phyloP scores from a whole-genome alignment of 2,888 invertebrate genomes.

The Uloborus plumipes region DNA sequence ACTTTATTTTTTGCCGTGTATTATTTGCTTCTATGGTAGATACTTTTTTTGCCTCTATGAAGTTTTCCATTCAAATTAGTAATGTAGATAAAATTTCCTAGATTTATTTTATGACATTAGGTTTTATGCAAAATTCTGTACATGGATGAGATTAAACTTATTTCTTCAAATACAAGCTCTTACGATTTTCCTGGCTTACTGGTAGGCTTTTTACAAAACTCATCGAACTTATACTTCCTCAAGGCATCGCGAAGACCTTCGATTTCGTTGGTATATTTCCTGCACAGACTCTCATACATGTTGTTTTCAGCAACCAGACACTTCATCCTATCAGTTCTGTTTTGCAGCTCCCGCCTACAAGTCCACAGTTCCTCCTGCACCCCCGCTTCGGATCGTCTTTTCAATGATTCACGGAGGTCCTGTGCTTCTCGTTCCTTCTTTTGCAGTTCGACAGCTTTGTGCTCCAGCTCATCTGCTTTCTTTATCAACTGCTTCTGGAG shows the following conservation, averaged over 20 bases:
- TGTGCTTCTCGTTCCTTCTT: constrained; percentile 4
- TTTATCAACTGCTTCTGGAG: constrained; percentile 38
- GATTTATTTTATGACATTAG: no score
- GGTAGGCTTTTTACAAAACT: neutral
- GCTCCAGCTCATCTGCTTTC: constrained; percentile 10
- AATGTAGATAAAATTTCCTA: no score
- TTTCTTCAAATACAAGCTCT: no score
- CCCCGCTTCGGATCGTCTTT: neutral
- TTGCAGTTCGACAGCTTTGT: constrained; percentile 5
- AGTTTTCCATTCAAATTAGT: no score
- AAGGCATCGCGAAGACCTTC: constrained; percentile 20
- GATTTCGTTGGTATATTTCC: constrained; percentile 33
- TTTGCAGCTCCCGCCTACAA: constrained; percentile 16
- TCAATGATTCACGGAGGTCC: neutral
- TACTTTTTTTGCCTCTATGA: no score
- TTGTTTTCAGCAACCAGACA: constrained; percentile 26
- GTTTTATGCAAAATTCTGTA: no score
- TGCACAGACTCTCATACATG: constrained; percentile 22
- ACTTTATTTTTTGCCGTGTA: no score
- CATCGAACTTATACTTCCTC: constrained; percentile 16
- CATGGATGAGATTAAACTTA: no score
- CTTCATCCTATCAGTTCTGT: constrained; percentile 14
- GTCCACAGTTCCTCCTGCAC: neutral
- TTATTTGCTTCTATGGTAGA: no score
- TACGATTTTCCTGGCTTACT: no score